These are phyloP conservation scores for Malthinus flaveolus DNA, from an alignment of 2,888 invertebrate species.

Conservation along the genomic window DNA sequence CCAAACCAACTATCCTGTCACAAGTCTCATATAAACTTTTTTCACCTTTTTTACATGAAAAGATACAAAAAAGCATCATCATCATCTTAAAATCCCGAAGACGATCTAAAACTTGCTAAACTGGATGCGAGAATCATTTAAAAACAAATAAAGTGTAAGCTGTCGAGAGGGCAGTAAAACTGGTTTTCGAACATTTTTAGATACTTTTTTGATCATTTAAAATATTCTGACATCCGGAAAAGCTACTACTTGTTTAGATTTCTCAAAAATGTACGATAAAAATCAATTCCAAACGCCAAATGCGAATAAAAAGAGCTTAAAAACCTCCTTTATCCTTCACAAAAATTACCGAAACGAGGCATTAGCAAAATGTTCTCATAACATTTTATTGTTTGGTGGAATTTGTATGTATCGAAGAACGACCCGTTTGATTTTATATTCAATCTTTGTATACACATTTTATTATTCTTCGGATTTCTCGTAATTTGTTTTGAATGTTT, in stretches of 20 bases:
- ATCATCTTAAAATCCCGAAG: background rate
- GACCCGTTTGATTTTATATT: constrained; percentile 17
- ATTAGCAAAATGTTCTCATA: no score
- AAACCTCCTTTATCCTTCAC: no score
- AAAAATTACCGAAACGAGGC: no score
- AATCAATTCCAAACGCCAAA: no score
- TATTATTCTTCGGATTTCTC: constrained; percentile 27
- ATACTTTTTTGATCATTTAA: constrained; percentile 32
- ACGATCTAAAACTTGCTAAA: constrained; percentile 22
- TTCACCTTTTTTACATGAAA: background rate
- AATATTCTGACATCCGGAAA: constrained; percentile 33
- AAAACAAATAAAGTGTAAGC: constrained; percentile 24
- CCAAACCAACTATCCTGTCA: no score
- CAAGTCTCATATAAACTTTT: no score
- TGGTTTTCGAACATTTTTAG: constrained; percentile 31
- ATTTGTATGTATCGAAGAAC: constrained; percentile 23
- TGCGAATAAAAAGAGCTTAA: no score
- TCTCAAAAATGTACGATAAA: background rate
- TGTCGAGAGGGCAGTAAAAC: constrained; percentile 33
- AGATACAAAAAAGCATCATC: background rate
- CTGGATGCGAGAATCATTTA: constrained; percentile 21
- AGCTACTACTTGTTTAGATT: constrained; percentile 1
- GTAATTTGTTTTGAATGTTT: constrained; percentile 11
- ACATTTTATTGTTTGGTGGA: background rate
- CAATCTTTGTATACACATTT: constrained; percentile 24